Conservation (phyloP, 1,140 invertebrate genomes). For the Hormaphis cornu region DNA sequence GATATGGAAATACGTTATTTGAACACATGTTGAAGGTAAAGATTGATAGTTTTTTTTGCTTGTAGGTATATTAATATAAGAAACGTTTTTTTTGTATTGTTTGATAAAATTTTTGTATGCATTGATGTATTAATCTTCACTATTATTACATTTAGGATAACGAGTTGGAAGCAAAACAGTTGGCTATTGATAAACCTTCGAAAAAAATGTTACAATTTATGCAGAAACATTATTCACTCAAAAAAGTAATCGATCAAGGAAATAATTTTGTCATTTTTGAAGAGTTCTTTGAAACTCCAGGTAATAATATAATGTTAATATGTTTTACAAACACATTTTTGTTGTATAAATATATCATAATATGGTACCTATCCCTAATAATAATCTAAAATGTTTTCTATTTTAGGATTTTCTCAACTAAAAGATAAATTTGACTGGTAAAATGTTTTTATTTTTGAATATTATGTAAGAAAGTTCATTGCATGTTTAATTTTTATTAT, state of each 20-base stretch:
- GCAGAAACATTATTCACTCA: conserved; percentile 68
- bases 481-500: no score
- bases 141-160: conserved; percentile 52
- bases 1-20: conserved; percentile 65
- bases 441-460: not conserved
- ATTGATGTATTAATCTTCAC: not conserved
- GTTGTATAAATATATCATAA: no score
- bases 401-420: conserved; percentile 9
- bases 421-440: conserved; percentile 23
- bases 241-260: conserved; percentile 62
- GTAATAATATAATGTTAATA: not conserved
- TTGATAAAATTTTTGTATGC: not conserved
- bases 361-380: no score
- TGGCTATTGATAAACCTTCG: conserved; percentile 84
- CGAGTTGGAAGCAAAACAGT: conserved; percentile 56
- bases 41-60: not conserved
- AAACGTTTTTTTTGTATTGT: not conserved
- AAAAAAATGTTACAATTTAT: conserved; percentile 77
- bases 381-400: not conserved
- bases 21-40: conserved; percentile 63
- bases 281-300: conserved; percentile 60
- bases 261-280: conserved; percentile 84
- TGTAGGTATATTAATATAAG: not conserved
- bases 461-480: no score
- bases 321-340: no score